phyloP scores from a whole-genome alignment of 1,140 invertebrate genomes.

The Frieseomelitta varia region DNA sequence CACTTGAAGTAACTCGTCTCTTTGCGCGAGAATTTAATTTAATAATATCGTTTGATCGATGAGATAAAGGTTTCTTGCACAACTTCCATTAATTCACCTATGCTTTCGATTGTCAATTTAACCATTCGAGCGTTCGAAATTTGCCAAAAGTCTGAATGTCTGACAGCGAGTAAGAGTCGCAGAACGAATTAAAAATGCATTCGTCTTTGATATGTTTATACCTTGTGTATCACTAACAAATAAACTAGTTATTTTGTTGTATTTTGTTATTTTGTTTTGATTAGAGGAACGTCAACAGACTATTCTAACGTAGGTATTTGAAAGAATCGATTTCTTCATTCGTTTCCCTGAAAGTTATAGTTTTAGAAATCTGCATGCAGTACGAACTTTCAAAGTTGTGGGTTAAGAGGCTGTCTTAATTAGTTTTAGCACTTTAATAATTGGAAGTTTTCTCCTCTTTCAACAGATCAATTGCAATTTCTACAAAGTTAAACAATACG shows the following conservation, averaged over 20 bases:
- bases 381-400: background rate
- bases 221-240: too few relatives aligned
- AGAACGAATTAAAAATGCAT: too few relatives aligned
- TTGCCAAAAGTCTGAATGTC: too few relatives aligned
- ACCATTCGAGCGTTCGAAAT: too few relatives aligned
- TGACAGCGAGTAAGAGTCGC: too few relatives aligned
- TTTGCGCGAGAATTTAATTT: background rate
- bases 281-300: too few relatives aligned
- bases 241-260: too few relatives aligned
- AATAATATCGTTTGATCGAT: constrained; percentile 20
- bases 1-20: background rate
- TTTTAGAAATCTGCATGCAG: background rate
- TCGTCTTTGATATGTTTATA: too few relatives aligned
- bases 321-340: background rate
- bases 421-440: background rate
- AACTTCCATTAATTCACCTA: background rate
- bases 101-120: background rate
- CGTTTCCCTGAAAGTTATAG: background rate
- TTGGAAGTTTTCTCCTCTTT: background rate
- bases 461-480: background rate
- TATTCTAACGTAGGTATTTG: background rate
- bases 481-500: background rate
- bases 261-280: too few relatives aligned
- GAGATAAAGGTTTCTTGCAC: background rate
- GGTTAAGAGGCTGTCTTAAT: background rate